A percentile compares a stretch with the other conserved stretches of the same genome.
phyloP scores from a whole-genome alignment of 2,797 vertebrate genomes.

The Sebastes taczanowskii region DNA sequence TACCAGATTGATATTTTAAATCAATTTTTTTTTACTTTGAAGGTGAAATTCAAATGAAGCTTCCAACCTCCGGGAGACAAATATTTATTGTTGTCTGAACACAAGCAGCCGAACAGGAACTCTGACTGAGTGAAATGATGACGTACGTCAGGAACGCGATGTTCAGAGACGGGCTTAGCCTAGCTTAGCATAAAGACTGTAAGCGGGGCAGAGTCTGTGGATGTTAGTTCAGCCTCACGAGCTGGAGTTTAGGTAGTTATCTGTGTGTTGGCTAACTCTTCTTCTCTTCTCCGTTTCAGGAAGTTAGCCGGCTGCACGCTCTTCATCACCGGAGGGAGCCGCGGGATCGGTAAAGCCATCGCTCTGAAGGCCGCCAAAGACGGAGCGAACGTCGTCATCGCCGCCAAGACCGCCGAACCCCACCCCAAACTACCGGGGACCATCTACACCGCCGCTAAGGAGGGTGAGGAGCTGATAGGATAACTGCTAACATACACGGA shows the following conservation, averaged over 20 bases:
- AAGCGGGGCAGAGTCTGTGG: not conserved
- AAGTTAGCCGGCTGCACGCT: slow-evolving; percentile 92
- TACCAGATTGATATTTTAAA: no score
- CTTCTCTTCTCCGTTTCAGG: slow-evolving; percentile 67
- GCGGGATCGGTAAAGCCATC: slow-evolving; percentile 97
- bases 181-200: not conserved
- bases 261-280: not conserved
- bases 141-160: no score
- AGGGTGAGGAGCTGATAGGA: slow-evolving; percentile 82
- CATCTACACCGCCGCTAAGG: slow-evolving; percentile 92
- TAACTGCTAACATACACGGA: not conserved
- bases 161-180: no score
- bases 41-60: no score
- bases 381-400: slow-evolving; percentile 94
- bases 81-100: no score
- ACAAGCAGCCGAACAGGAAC: no score
- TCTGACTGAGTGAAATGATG: no score
- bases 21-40: no score
- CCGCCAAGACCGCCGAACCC: slow-evolving; percentile 90
- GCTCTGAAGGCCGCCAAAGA: slow-evolving; percentile 95
- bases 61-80: no score
- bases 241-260: not conserved
- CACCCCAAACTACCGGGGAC: slow-evolving; percentile 94
- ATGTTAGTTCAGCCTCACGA: not conserved
- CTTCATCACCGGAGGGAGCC: slow-evolving; percentile 95